Conservation (phyloP, 2,888 invertebrate species). For the Biston stratarius region DNA sequence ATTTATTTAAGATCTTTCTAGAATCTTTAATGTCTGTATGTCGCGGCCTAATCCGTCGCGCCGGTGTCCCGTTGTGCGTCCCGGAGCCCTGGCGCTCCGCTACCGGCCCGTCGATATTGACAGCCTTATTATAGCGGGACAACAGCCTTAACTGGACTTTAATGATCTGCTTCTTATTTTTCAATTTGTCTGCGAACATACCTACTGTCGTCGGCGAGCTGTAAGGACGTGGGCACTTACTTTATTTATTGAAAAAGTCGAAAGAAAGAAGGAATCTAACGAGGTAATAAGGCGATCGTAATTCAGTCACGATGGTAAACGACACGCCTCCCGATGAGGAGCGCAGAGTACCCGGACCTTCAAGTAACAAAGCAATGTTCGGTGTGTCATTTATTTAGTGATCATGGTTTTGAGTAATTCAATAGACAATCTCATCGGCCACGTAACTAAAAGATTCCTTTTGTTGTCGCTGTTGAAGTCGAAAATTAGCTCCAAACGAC, state of each 20-base stretch:
- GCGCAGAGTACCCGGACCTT: too few species aligned
- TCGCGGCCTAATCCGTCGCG: conserved; percentile 23
- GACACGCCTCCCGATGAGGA: too few species aligned
- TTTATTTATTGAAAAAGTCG: neutral
- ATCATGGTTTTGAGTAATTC: too few species aligned
- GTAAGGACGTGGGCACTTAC: neutral
- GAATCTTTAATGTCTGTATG: neutral
- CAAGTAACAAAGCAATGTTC: too few species aligned
- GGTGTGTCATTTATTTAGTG: too few species aligned
- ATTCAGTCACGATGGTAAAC: too few species aligned
- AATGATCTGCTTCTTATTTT: conserved; percentile 16
- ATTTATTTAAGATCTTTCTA: neutral
- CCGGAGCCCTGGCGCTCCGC: conserved; percentile 34
- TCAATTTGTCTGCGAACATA: conserved; percentile 9
- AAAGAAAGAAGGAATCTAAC: too few species aligned
- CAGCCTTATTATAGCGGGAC: conserved; percentile 10
- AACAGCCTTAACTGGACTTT: conserved; percentile 25
- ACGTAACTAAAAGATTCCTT: too few species aligned
- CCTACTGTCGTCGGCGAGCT: neutral
- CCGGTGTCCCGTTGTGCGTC: conserved; percentile 32
- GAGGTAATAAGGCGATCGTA: too few species aligned
- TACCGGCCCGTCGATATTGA: conserved; percentile 3
- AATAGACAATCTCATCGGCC: too few species aligned
- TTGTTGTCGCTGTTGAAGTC: too few species aligned
- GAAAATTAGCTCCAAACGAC: too few species aligned